These are phyloP conservation scores for Neosilurus hyrtlii DNA, from an alignment of 2,797 vertebrate species.

Conservation along the genomic window DNA sequence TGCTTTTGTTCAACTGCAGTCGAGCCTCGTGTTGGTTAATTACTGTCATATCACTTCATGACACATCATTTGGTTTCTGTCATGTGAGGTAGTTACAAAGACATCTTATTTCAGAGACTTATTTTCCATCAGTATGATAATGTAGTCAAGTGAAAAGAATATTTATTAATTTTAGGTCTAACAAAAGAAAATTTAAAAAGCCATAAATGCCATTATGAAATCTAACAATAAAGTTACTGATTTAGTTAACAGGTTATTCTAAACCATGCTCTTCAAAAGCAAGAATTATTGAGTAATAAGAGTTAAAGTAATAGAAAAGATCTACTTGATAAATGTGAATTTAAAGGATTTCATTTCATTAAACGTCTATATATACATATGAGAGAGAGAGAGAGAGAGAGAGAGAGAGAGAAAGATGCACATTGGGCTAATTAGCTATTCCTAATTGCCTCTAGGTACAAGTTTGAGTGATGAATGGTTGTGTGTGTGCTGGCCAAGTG, in stretches of 20 bases:
- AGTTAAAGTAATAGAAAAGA: neutral
- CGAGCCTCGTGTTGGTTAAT: slow-evolving; percentile 70
- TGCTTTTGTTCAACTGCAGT: slow-evolving; percentile 42
- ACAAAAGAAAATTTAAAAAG: neutral
- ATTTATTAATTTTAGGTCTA: neutral
- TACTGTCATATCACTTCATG: slow-evolving; percentile 62
- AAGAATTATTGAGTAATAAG: neutral
- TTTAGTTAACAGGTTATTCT: neutral
- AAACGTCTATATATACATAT: neutral
- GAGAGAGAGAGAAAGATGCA: no score
- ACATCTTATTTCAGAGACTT: slow-evolving; percentile 20
- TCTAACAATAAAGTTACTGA: neutral
- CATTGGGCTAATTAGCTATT: no score
- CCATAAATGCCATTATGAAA: neutral
- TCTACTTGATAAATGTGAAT: neutral
- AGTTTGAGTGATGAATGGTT: no score
- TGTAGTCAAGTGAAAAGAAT: neutral
- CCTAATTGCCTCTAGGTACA: no score
- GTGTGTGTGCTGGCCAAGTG: no score
- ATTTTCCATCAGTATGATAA: slow-evolving; percentile 5
- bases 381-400: no score
- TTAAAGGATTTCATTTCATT: neutral
- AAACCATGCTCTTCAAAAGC: neutral
- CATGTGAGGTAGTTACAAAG: slow-evolving; percentile 2
- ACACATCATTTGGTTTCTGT: slow-evolving; percentile 32